phyloP scores from a whole-genome alignment of 2,888 invertebrate genomes.

The Hermaeophaga mercurialis region DNA sequence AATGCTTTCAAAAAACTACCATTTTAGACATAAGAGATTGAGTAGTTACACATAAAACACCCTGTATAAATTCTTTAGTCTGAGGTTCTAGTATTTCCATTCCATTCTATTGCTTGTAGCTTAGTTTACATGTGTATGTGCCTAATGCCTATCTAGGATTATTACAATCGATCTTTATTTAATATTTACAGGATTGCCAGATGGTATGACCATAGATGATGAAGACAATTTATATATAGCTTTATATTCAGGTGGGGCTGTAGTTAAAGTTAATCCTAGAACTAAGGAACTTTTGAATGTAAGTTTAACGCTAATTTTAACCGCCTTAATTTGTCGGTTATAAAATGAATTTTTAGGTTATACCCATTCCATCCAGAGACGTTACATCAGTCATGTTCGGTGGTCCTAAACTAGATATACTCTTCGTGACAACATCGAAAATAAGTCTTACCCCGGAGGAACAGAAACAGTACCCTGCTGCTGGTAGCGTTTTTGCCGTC shows the following conservation, averaged over 20 bases:
- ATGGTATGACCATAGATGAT: slow-evolving; percentile 75
- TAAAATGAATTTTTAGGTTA: slow-evolving; percentile 30
- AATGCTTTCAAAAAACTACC: background rate
- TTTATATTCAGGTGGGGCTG: slow-evolving; percentile 66
- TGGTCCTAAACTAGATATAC: slow-evolving; percentile 63
- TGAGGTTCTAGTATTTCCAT: too few relatives aligned
- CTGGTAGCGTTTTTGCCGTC: slow-evolving; percentile 58
- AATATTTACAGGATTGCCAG: slow-evolving; percentile 41
- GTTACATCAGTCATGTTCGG: slow-evolving; percentile 70
- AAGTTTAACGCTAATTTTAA: background rate
- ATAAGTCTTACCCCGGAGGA: slow-evolving; percentile 43
- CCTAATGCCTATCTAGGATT: too few relatives aligned
- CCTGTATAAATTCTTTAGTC: too few relatives aligned
- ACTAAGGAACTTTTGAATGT: slow-evolving; percentile 57
- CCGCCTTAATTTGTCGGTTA: background rate
- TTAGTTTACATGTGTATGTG: too few relatives aligned
- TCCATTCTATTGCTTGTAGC: too few relatives aligned
- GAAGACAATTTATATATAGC: slow-evolving; percentile 81
- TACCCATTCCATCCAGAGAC: slow-evolving; percentile 60
- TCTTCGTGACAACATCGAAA: slow-evolving; percentile 67
- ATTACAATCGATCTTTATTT: too few relatives aligned
- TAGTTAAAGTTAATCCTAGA: slow-evolving; percentile 61
- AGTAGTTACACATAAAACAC: too few relatives aligned
- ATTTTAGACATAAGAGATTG: background rate
- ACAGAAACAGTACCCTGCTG: slow-evolving; percentile 54